Evolutionary conservation across 2,888 invertebrate species (phyloP).

Genomic region (Keiferia lycopersicella): DNA sequence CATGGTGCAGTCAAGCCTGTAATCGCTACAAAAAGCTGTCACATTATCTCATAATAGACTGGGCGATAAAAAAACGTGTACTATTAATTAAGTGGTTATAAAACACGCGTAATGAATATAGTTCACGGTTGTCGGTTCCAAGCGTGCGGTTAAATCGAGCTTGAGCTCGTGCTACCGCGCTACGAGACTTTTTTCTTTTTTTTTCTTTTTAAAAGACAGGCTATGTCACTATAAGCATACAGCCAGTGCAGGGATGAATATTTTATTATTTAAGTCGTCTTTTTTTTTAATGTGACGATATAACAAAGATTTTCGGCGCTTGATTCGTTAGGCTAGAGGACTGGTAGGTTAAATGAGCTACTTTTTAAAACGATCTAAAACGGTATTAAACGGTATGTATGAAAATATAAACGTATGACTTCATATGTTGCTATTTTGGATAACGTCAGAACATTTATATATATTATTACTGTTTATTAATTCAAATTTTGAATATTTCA

Average conservation of each 20-base stretch:
- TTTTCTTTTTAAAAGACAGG: conserved; percentile 7
- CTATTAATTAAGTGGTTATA: conserved; percentile 24
- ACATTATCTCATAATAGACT: conserved; percentile 20
- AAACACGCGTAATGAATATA: conserved; percentile 24
- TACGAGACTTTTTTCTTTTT: conserved; percentile 12
- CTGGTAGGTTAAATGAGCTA: no score
- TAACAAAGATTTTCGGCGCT: no score
- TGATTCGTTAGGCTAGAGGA: no score
- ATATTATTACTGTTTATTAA: no score
- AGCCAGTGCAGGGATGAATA: conserved; percentile 8
- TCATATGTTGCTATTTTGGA: no score
- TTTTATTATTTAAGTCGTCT: no score
- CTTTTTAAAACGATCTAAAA: no score
- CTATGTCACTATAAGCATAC: conserved; percentile 18
- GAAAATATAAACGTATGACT: no score
- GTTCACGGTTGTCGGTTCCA: conserved; percentile 27
- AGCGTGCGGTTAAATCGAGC: conserved; percentile 22
- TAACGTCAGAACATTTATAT: no score
- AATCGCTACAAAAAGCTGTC: conserved; percentile 17
- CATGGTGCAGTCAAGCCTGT: not conserved
- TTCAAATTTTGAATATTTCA: no score
- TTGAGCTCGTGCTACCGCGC: conserved; percentile 20
- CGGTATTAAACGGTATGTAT: no score
- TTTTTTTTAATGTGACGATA: no score
- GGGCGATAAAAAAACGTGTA: conserved; percentile 4